Evolutionary conservation across 2,797 vertebrate species (phyloP).

Genomic region (Helostoma temminkii): DNA sequence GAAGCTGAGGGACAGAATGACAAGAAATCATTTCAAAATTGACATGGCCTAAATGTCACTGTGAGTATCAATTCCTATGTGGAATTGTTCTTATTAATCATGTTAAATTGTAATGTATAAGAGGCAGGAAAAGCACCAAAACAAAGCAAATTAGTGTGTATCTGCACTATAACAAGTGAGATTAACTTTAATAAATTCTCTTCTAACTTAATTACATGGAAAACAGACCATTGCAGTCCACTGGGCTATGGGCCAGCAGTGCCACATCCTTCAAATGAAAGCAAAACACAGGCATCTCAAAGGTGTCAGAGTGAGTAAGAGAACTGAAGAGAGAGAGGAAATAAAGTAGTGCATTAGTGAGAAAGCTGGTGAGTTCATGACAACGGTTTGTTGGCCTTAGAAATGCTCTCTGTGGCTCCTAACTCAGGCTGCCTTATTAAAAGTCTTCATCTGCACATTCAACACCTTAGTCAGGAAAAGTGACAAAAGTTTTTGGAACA

Average conservation of each 20-base stretch:
- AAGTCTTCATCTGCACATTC: conserved; percentile 58
- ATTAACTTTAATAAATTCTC: conserved; percentile 58
- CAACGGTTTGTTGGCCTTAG: conserved; percentile 33
- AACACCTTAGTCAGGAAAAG: conserved; percentile 39
- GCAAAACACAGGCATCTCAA: conserved; percentile 40
- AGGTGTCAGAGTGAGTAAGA: conserved; percentile 22
- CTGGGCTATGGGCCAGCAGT: conserved; percentile 28
- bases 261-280: conserved; percentile 50
- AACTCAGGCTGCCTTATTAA: conserved; percentile 57
- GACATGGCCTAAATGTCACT: conserved; percentile 58
- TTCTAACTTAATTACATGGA: conserved; percentile 58
- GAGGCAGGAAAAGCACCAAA: conserved; percentile 19
- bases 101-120: conserved; percentile 14
- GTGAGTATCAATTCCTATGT: conserved; percentile 33
- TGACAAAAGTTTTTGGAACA: conserved; percentile 41
- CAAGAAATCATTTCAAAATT: conserved; percentile 52
- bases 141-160: conserved; percentile 9
- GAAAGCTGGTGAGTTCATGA: conserved; percentile 34
- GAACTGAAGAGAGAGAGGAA: conserved; percentile 6
- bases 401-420: conserved; percentile 48
- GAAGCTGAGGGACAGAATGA: conserved; percentile 26
- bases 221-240: conserved; percentile 38
- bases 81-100: conserved; percentile 50
- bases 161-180: conserved; percentile 10
- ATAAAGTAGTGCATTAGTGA: conserved; percentile 26